phyloP scores from a whole-genome alignment of 1,140 invertebrate genomes.

The Sitobion miscanthi region DNA sequence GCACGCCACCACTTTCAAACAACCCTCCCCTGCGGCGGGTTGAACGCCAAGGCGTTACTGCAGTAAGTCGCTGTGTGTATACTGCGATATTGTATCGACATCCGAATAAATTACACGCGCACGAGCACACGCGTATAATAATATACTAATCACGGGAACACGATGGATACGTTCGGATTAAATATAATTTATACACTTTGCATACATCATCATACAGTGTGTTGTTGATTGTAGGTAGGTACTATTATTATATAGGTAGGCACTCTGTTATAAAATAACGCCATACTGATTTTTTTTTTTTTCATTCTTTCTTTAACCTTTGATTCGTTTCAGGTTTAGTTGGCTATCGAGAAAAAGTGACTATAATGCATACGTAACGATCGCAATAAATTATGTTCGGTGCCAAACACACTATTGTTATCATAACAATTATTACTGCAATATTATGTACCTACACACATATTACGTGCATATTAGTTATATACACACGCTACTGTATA shows the following conservation, averaged over 20 bases:
- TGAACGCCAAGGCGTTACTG: background rate
- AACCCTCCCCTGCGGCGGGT: background rate
- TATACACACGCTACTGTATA: background rate
- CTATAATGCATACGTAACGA: background rate
- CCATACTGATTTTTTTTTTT: no score
- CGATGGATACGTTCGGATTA: background rate
- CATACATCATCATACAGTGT: background rate
- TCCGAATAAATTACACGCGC: conserved; percentile 2
- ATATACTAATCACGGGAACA: background rate
- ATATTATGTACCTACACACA: background rate
- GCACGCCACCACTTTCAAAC: background rate
- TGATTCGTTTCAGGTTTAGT: background rate
- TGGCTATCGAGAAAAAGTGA: background rate
- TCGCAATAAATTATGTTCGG: conserved; percentile 3
- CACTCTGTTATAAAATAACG: background rate
- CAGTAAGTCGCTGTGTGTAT: background rate
- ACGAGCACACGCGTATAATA: background rate
- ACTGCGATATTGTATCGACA: background rate
- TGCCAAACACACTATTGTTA: conserved; percentile 9
- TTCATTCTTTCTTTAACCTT: background rate
- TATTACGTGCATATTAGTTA: background rate
- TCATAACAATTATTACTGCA: conserved; percentile 16
- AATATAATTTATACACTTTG: background rate
- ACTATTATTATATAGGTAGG: background rate
- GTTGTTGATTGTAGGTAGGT: background rate